Base-by-base conservation (phyloP, 2,888 invertebrate species). In the Eurois occulta region DNA sequence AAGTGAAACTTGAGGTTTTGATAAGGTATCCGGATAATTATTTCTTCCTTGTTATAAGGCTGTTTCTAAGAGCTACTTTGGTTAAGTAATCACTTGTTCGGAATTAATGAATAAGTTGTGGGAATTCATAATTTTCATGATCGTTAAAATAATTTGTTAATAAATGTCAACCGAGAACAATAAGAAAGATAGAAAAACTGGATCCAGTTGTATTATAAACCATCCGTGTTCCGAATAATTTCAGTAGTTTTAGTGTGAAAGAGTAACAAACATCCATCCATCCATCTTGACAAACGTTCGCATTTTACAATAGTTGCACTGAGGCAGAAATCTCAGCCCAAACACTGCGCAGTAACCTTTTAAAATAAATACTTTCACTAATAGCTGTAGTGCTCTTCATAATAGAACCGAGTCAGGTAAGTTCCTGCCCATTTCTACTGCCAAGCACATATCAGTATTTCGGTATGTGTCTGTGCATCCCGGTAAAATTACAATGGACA, bases 1-100 rank as follows among this genome's bases (percentile, higher is more conserved):
- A 13, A 71, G 48, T 79, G 62, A 52, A 84, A 38, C 35, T 52
- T 66, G 52, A 62, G 46, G 28, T 72, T 68, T 71, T 24, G 46
- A 62, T 52, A 62, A 35, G 18, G 28, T 52, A 78, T 8, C 11
- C 28, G 7, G 64, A 7, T 38, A 21, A 46, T 32, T 1, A 41
- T 46, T 46, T 16, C 5, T 55, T 28, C 35, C 13, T 32, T 43
- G n/a, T 43, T 35, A 7, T 2, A 28, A 0, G 16, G 10, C 8
- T 32, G 28, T n/a, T 60, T 58, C 13, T 4, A 0, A 72, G 28
- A 46, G n/a, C 38, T 24, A 35, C 24, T 62, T 1, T 1, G 8
- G 16, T 8, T 38, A 13, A 28, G 2, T 52, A 75, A 75, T 4
- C 0, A 32, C 18, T 62, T 24, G 18, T 21, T 16, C 5, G 28